Conservation (phyloP, 2,113 vertebrate species). For the Penelope pileata region DNA sequence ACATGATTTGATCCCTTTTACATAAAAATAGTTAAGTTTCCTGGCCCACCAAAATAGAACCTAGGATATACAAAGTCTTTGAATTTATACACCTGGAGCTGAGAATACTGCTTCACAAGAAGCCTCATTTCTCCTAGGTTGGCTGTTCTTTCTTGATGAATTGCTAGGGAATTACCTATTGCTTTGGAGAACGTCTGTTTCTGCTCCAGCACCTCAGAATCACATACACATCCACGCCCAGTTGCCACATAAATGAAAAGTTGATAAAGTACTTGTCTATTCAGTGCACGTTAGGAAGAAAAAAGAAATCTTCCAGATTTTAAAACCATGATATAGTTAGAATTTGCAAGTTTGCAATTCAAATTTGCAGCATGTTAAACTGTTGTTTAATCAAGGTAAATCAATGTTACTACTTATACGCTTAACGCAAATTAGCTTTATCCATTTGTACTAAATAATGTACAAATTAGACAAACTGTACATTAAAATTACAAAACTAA, state of each 20-base stretch:
- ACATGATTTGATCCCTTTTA: slow-evolving; percentile 7
- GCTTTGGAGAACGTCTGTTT: slow-evolving; percentile 54
- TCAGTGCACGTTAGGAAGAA: background rate
- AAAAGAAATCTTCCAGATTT: background rate
- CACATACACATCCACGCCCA: background rate
- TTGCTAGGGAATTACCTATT: slow-evolving; percentile 30
- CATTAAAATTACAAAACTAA: background rate
- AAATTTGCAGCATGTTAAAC: background rate
- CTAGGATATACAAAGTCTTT: background rate
- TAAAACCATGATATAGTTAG: background rate
- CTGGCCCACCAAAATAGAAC: slow-evolving; percentile 20
- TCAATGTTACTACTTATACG: background rate
- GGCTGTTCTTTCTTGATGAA: slow-evolving; percentile 20
- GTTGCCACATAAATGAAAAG: background rate
- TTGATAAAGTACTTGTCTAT: background rate
- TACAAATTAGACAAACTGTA: background rate
- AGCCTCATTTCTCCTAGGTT: slow-evolving; percentile 40
- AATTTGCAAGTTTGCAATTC: background rate
- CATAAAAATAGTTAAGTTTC: slow-evolving; percentile 1
- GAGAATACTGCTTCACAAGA: slow-evolving; percentile 44
- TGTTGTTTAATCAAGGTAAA: background rate
- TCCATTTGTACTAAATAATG: background rate
- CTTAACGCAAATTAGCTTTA: background rate
- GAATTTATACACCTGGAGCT: slow-evolving; percentile 43
- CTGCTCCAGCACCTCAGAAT: background rate